Percentiles rank a stretch among this genome's conserved stretches.
These are phyloP conservation scores for Pachyseris speciosa DNA, from an alignment of 64 coral and sea anemone species.

Conservation along the genomic window DNA sequence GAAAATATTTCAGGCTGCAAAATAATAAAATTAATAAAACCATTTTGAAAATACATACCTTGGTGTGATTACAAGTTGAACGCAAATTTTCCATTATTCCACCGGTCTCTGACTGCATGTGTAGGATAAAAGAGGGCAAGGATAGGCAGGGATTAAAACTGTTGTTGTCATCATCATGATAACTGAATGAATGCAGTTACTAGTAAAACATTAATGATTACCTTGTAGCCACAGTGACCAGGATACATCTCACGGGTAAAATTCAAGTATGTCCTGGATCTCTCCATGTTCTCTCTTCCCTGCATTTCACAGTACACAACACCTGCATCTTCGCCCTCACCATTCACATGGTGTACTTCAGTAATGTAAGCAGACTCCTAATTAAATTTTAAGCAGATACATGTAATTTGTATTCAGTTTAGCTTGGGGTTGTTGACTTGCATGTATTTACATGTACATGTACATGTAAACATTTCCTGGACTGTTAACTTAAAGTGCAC, in stretches of 20 bases:
- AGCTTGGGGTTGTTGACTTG: too few relatives aligned
- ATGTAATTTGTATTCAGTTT: neutral
- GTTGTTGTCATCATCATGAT: neutral
- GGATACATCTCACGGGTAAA: conserved; percentile 87
- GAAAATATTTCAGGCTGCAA: too few relatives aligned
- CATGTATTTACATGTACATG: too few relatives aligned
- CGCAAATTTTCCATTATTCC: conserved; percentile 99
- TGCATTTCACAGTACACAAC: conserved; percentile 99
- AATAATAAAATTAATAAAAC: neutral
- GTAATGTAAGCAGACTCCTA: conserved; percentile 96
- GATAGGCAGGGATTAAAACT: too few relatives aligned
- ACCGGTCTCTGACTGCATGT: conserved; percentile 96
- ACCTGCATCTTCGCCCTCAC: conserved; percentile 94
- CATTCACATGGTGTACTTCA: conserved; percentile 97
- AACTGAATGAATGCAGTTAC: neutral
- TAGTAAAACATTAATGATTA: neutral
- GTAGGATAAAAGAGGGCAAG: too few relatives aligned
- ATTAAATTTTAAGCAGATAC: too few relatives aligned
- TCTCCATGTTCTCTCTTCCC: conserved; percentile 91
- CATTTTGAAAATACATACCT: conserved; percentile 56
- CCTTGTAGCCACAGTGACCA: conserved; percentile 88
- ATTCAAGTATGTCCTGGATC: conserved; percentile 68
- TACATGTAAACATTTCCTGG: too few relatives aligned
- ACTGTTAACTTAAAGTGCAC: too few relatives aligned
- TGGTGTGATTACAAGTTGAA: conserved; percentile 89